Base-by-base conservation (phyloP, 1,140 invertebrate species). In the Hyphantria cunea region DNA sequence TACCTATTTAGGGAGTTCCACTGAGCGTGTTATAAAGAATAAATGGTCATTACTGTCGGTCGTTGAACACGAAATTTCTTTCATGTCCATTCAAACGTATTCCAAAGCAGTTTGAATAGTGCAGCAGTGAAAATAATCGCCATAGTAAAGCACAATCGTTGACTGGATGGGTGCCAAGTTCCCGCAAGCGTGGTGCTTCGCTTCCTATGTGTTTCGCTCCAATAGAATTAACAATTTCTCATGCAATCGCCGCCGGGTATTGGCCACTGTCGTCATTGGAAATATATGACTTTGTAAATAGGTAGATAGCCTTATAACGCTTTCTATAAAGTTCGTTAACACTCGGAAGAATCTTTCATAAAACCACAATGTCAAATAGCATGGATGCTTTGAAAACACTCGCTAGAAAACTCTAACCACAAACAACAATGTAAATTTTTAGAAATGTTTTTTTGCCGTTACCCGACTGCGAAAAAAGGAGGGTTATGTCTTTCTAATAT, bases 31-130 rank as follows among this genome's bases (percentile, higher is more conserved):
- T 60, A 41, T 47, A 64, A 68, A 76, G 61, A 80, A 76, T 82
- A 78, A 78, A 80, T 72, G 74, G 64, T 82, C 72, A 73, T 82
- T 82, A 76, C 70, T 68, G 66, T 70, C 76, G 70, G 69, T 74
- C 62, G 68, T 53, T 80, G 74, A 72, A 76, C 71, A 76, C 77
- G 64, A 83, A 80, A 82, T 78, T 75, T 80, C 72, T 84, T 82
- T 78, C 78, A 75, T 80, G 78, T 82, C 75, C 74, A 80, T 76
- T 81, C 80, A 78, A 58, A 69, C 76, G 80, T 74, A 67, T 64
- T 54, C 64, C 63, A 62, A 70, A 72, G 64, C 68, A 68, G 70
- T 76, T 71, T 72, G 71, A 74, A 77, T 77, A 51, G 69, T 77
- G 67, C 72, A 74, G 65, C 51, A 68, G 68, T 72, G 64, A 72